Evolutionary conservation across 2,888 invertebrate species (phyloP).

Genomic region (Apoda limacodes): DNA sequence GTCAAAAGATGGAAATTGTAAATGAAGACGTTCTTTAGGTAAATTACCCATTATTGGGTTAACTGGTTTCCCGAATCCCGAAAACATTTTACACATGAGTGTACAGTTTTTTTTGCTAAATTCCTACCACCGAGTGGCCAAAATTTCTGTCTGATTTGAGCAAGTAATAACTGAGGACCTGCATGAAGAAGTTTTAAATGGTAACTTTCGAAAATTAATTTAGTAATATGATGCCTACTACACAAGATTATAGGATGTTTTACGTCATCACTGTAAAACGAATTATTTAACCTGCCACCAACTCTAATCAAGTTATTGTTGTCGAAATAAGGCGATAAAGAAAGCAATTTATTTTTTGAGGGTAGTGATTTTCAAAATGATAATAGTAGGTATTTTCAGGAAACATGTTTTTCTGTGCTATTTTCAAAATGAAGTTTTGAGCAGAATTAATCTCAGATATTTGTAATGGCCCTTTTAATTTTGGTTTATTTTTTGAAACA

Average conservation of each 20-base stretch:
- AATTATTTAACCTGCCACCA: conserved; percentile 4
- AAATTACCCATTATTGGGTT: conserved; percentile 9
- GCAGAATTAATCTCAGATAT: conserved; percentile 16
- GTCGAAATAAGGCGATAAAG: no score
- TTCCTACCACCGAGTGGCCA: conserved; percentile 9
- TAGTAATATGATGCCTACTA: conserved; percentile 7
- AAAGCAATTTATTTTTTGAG: no score
- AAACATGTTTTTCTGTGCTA: no score
- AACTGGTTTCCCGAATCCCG: conserved; percentile 2
- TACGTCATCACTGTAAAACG: conserved; percentile 2
- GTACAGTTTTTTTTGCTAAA: neutral
- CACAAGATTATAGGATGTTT: conserved; percentile 5
- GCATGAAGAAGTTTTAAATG: neutral
- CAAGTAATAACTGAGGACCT: conserved; percentile 2
- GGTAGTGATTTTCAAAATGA: neutral
- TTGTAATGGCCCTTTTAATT: conserved; percentile 18
- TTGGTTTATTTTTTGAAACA: conserved; percentile 11
- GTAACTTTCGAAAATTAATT: neutral
- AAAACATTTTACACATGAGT: conserved; percentile 2
- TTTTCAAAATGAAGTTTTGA: conserved; percentile 13
- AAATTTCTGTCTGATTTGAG: conserved; percentile 1
- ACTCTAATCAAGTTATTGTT: conserved; percentile 9
- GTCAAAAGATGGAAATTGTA: conserved; percentile 4
- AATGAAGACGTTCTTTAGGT: no score
- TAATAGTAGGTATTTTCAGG: conserved; percentile 3